phyloP scores from a whole-genome alignment of 2,113 vertebrate species.

The Pongo pygmaeus region DNA sequence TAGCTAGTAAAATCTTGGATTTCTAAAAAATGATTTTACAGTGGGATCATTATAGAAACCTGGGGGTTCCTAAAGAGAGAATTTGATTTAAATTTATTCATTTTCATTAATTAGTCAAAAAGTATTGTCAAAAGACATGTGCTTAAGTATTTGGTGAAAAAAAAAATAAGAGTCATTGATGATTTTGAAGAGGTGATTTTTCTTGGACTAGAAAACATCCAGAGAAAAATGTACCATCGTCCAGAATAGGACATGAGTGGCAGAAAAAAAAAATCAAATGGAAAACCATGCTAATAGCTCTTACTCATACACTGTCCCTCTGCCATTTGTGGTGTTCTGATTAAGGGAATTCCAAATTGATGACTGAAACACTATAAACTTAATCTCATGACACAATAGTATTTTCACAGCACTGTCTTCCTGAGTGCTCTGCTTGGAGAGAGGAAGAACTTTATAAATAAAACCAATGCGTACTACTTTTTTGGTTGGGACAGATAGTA shows the following conservation, averaged over 20 bases:
- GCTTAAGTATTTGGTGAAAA: not conserved
- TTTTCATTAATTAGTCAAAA: slow-evolving; percentile 54
- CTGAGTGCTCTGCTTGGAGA: not conserved
- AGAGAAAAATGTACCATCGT: not conserved
- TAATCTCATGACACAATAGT: not conserved
- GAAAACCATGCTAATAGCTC: slow-evolving; percentile 2
- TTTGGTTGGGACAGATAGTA: not conserved
- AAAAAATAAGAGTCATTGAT: not conserved
- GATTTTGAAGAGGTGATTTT: slow-evolving; percentile 21
- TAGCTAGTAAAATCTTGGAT: not conserved
- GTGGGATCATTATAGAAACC: not conserved
- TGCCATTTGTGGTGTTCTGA: slow-evolving; percentile 2
- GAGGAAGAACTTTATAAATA: slow-evolving; percentile 19
- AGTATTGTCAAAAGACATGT: not conserved
- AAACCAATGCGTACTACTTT: not conserved
- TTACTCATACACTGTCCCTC: not conserved
- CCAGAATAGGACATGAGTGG: not conserved
- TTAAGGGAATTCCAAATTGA: slow-evolving; percentile 40
- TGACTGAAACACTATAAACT: slow-evolving; percentile 16
- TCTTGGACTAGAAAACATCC: not conserved
- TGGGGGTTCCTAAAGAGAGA: not conserved
- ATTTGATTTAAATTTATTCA: not conserved
- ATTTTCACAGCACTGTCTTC: slow-evolving; percentile 39
- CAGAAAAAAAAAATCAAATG: not conserved
- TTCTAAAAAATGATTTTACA: slow-evolving; percentile 2